Base-by-base conservation (phyloP, 2,888 invertebrate genomes). In the Lasioglossum oenotherae region DNA sequence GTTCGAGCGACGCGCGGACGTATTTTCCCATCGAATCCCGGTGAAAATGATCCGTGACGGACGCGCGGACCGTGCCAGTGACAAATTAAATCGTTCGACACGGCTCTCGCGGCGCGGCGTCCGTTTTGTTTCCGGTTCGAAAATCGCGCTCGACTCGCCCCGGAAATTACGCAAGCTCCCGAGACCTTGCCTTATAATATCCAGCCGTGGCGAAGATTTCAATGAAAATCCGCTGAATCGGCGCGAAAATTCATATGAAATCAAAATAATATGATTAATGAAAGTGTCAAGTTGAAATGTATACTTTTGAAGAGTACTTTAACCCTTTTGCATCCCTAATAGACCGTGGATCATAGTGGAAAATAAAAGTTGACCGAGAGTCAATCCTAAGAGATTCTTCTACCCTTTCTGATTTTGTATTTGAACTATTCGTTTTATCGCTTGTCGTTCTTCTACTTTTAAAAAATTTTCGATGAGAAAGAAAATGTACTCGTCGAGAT, bases 31-130 rank as follows among this genome's bases (percentile, higher is more conserved):
- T 75, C 71, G 67, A 69, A 86, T 82, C 57, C 75, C 77, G 89
- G 78, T 79, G 89, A 86, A 77, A 88, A 89, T 82, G 87, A 80
- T 87, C 85, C 46, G 64, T 80, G 86, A 89, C 87, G 84, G 80
- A 78, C 82, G 86, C 76, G 67, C 84, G 69, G 41, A 19, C 79
- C 80, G 84, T 84, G 84, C 87, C 81, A 82, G 82, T 78, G 87
- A 80, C 81, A 80, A 89, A 87, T 87, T 83, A 89, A 87, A 89
- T 64, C 82, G 71, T 78, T 82, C 80, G 67, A 75, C 64, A 44
- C 31, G 31, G 74, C 49, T 57, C 38, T 8, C 69, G 19, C 16
- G 12, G 23, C 69, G 19, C 2, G 12, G 53, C 53, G 53, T 6
- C 67, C 8, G 3, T 67, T 67, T 67, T 31, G 23, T 35, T 67